These are phyloP conservation scores for Nemurella pictetii DNA, from an alignment of 2,888 invertebrate species.

Conservation along the genomic window DNA sequence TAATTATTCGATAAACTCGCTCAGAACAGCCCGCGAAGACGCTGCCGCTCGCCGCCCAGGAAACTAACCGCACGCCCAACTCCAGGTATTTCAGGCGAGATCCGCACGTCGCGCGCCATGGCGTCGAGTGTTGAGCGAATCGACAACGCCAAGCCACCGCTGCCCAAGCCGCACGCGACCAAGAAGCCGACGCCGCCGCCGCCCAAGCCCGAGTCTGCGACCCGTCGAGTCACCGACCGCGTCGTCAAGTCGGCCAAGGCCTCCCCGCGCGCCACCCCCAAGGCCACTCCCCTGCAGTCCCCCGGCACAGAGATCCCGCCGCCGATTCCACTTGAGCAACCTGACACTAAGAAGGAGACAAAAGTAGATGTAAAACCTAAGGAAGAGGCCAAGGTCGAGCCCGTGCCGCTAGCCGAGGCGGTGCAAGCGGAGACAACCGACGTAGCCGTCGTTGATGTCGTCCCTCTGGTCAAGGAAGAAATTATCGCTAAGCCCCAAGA, in stretches of 20 bases:
- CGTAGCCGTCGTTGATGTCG: background rate
- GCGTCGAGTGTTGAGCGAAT: conserved; percentile 33
- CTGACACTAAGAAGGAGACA: conserved; percentile 25
- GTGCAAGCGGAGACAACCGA: conserved; percentile 17
- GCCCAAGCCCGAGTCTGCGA: conserved; percentile 36
- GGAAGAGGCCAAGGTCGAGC: conserved; percentile 23
- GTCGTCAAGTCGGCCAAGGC: conserved; percentile 44
- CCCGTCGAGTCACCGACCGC: conserved; percentile 29
- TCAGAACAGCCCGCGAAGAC: no score
- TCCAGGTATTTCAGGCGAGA: conserved; percentile 37
- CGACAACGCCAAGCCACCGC: conserved; percentile 56
- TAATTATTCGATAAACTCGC: no score
- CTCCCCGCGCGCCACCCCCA: conserved; percentile 55
- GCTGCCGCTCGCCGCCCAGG: background rate
- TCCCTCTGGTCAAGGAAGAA: conserved; percentile 10
- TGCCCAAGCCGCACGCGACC: conserved; percentile 58
- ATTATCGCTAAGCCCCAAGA: conserved; percentile 10
- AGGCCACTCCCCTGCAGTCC: conserved; percentile 61
- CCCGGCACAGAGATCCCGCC: conserved; percentile 55
- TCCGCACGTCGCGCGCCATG: conserved; percentile 33
- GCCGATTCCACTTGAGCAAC: conserved; percentile 44
- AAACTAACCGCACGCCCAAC: background rate
- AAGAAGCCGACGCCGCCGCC: conserved; percentile 51
- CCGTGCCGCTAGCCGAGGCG: background rate
- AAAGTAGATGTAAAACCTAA: conserved; percentile 22